Base-by-base conservation (phyloP, 2,888 invertebrate genomes). In the Chymomyza amoena region DNA sequence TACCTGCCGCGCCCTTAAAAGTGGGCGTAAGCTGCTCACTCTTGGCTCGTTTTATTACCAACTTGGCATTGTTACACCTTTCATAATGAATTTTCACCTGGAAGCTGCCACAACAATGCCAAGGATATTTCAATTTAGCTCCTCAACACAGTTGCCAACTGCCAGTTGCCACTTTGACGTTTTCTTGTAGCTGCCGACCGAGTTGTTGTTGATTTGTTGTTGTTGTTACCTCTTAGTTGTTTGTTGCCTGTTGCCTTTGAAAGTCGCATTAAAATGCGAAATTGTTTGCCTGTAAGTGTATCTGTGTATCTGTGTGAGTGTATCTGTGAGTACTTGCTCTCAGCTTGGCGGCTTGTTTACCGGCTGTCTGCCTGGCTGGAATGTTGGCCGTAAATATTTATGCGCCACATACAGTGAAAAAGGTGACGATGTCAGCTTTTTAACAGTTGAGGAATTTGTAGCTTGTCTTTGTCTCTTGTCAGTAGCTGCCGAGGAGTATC, bases 51-150 rank as follows among this genome's bases (percentile, higher is more conserved):
- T 85, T 85, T 85, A 85, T 85, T 85, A 85, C 84, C 83, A 81
- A 79, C 80, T 86, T 72, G 84, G 77, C 80, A 80, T 86, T 84
- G 86, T 86, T 86, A 80, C 84, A 81, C 80, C 84, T 84, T 83
- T 84, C 80, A 84, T 79, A 79, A 79, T 79, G 79, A 79, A 79
- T 79, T 75, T 78, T 51, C 77, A 75, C 73, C 25, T 64, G 68
- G 62, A 70, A 66, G 68, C 68, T 69, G 78, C 79, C 82, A 64
- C 79, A 82, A 84, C 87, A 86, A 86, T 86, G 82, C 85, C 70
- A 65, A 77, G 84, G 82, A 86, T 86, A 86, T 86, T 84, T 84
- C 87, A 86, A 86, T 86, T 84, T 84, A 84, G 80, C 82, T 78
- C 64, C 84, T 84, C 84, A 86, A 86, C 39, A 45, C 13, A 45